These are phyloP conservation scores for Mungos mungo DNA, from an alignment of 2,113 vertebrate genomes.

Conservation along the genomic window DNA sequence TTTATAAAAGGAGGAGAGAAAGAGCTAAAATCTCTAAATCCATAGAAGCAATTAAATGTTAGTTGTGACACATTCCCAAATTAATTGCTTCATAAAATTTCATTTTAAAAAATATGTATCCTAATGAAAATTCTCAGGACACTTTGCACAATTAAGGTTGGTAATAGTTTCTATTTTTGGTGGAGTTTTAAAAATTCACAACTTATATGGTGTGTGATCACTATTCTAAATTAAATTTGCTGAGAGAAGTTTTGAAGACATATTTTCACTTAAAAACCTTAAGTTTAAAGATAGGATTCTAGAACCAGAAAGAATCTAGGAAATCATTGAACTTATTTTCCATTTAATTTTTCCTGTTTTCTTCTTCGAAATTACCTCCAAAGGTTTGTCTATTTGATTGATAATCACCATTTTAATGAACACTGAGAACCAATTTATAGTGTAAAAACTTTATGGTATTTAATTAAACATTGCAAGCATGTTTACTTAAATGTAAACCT, in stretches of 20 bases:
- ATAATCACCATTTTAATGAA: background rate
- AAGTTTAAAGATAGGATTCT: background rate
- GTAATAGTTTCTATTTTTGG: background rate
- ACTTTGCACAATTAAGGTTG: background rate
- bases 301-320: background rate
- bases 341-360: background rate
- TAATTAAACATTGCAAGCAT: background rate
- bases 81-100: conserved; percentile 48
- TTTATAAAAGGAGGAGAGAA: background rate
- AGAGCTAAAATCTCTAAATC: conserved; percentile 25
- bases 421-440: background rate
- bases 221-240: conserved; percentile 5
- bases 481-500: background rate
- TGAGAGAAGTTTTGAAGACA: background rate
- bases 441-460: background rate
- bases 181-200: background rate
- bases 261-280: conserved; percentile 20
- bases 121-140: conserved; percentile 10
- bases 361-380: background rate
- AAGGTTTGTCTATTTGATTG: background rate
- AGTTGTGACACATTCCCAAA: background rate
- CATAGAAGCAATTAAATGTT: conserved; percentile 32
- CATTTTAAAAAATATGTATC: background rate
- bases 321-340: background rate
- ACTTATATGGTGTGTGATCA: background rate